A percentile compares a stretch with the other conserved stretches of the same genome.
Conservation (phyloP, 1,140 invertebrate genomes). For the Diploscapter pachys region DNA sequence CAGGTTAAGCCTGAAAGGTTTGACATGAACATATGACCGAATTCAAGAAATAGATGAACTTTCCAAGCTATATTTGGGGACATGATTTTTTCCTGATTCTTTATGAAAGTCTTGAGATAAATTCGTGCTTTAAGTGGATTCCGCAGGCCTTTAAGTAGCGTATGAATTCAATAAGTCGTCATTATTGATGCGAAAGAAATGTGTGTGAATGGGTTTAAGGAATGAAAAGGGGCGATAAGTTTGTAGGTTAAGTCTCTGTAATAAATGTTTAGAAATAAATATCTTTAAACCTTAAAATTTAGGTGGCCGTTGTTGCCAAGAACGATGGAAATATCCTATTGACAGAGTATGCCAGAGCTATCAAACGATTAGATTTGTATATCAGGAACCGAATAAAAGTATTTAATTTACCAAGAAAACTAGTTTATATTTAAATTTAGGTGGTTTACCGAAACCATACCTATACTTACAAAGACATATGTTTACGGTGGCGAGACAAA, state of each 20-base stretch:
- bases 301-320: slow-evolving; percentile 50
- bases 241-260: not conserved
- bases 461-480: slow-evolving; percentile 51
- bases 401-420: slow-evolving; percentile 4
- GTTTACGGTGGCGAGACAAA: slow-evolving; percentile 41
- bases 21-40: not conserved
- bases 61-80: not conserved
- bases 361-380: slow-evolving; percentile 46
- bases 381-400: slow-evolving; percentile 53
- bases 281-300: slow-evolving; percentile 15
- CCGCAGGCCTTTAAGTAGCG: not conserved
- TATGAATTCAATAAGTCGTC: not conserved
- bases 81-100: slow-evolving; percentile 8
- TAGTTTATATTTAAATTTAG: slow-evolving; percentile 17
- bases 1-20: not conserved
- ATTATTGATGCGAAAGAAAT: not conserved
- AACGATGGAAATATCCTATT: slow-evolving; percentile 54
- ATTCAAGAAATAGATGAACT: not conserved
- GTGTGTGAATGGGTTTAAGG: not conserved
- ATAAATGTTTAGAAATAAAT: slow-evolving; percentile 23
- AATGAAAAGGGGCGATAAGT: not conserved
- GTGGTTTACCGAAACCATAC: slow-evolving; percentile 37
- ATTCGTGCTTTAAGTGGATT: not conserved
- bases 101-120: slow-evolving; percentile 1
- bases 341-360: slow-evolving; percentile 49